Base-by-base conservation (phyloP, 2,113 vertebrate species). In the Platichthys stellatus region DNA sequence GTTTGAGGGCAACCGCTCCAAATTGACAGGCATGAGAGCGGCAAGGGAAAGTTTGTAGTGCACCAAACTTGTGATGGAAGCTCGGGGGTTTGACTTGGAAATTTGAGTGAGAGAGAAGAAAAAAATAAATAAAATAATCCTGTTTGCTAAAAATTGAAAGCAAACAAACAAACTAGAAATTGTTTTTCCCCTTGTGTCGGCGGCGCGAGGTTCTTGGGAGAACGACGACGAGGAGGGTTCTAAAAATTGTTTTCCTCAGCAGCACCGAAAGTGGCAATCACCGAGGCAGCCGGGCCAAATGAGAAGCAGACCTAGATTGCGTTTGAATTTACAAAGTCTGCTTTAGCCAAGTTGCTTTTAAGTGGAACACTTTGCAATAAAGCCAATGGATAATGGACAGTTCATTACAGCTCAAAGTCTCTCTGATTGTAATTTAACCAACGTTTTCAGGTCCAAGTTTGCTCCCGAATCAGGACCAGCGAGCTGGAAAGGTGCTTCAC, bases 11-110 rank as follows among this genome's bases (percentile, higher is more conserved):
- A 92, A 91, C 63, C 43, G 77, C 89, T 85, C 81, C 70, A 61
- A 87, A 87, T 20, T 90, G 90, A 88, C 92, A 88, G 84, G 80
- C 76, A 65, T 66, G 67, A 86, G 85, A 89, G 79, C 63, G 84
- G 86, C 80, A 81, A 66, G 24, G 82, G 82, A 87, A 92, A 92
- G 89, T 91, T 91, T 85, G 71, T 74, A 66, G 59, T 54, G 69
- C 58, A 73, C 84, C 78, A 88, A 91, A 86, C 82, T 88, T 82
- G 69, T 72, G 69, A 86, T 83, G 70, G 82, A 85, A 82, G 65
- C 67, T 4, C 69, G 5, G 80, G 31, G 82, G 62, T 63, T 83
- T 61, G 68, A 88, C 81, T 85, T 54, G 61, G 81, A 69, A 83
- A 81, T 89, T 87, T 84, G 74, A 88, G 31, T 23, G 66, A 84